These are phyloP conservation scores for Hemiprocne comata DNA, from an alignment of 2,113 vertebrate species.

Conservation along the genomic window DNA sequence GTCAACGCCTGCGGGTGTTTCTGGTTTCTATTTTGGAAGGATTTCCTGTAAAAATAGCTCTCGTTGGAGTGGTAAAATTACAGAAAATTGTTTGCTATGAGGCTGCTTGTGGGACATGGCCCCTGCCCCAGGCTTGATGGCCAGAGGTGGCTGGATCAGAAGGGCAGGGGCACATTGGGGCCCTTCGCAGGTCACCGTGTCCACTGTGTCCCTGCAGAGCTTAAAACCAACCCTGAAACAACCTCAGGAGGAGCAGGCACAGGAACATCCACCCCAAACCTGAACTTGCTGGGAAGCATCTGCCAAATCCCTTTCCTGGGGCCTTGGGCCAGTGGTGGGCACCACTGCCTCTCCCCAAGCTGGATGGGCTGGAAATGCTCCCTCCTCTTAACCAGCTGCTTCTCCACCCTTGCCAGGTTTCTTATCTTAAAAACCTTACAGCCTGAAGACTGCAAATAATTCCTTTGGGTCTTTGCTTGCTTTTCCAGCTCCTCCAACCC, in stretches of 20 bases:
- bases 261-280: background rate
- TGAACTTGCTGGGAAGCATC: fast-evolving
- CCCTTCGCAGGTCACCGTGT: fast-evolving
- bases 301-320: background rate
- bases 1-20: background rate
- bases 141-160: background rate
- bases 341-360: background rate
- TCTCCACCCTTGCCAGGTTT: background rate
- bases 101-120: background rate
- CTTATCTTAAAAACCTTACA: background rate
- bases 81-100: background rate
- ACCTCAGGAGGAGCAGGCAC: background rate
- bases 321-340: background rate
- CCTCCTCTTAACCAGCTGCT: background rate
- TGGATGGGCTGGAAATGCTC: background rate
- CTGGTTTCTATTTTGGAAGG: slow-evolving; percentile 28
- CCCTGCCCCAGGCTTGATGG: background rate
- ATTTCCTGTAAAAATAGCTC: slow-evolving; percentile 21
- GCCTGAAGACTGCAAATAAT: background rate
- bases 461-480: background rate
- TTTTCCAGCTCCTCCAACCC: background rate
- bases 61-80: background rate
- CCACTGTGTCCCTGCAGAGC: background rate
- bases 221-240: background rate
- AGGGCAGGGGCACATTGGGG: background rate